These are phyloP conservation scores for Eupristina koningsbergeri DNA, from an alignment of 1,140 invertebrate species.

Conservation along the genomic window DNA sequence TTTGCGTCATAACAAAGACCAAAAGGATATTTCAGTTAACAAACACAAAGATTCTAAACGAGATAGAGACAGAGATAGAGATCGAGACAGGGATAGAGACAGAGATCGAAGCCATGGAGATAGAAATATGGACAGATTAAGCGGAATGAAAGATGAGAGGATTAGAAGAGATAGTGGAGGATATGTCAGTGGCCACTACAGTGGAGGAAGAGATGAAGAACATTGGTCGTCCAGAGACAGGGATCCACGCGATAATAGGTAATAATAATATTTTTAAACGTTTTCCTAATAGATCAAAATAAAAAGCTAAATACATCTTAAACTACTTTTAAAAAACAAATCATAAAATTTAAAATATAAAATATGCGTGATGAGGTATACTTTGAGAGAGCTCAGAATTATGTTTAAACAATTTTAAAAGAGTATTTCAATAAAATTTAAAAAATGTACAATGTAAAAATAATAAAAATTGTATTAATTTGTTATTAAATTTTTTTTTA, in stretches of 20 bases:
- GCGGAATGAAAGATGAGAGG: slow-evolving; percentile 65
- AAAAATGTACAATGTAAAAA: too few relatives aligned
- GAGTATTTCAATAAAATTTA: too few relatives aligned
- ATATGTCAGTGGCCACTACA: slow-evolving; percentile 66
- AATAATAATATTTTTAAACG: slow-evolving; percentile 20
- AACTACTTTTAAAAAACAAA: too few relatives aligned
- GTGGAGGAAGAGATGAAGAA: slow-evolving; percentile 67
- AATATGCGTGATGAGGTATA: too few relatives aligned
- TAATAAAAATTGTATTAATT: too few relatives aligned
- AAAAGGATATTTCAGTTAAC: slow-evolving; percentile 58
- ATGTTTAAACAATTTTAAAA: too few relatives aligned
- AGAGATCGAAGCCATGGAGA: slow-evolving; percentile 61
- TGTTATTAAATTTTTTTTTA: too few relatives aligned
- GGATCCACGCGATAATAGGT: slow-evolving; percentile 67
- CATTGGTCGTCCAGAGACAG: slow-evolving; percentile 67
- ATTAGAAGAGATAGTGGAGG: slow-evolving; percentile 67
- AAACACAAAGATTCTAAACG: slow-evolving; percentile 65
- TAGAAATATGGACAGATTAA: slow-evolving; percentile 63
- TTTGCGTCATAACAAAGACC: slow-evolving; percentile 64
- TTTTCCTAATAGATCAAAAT: neutral
- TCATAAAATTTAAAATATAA: too few relatives aligned
- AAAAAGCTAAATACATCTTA: neutral
- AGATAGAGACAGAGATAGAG: slow-evolving; percentile 59
- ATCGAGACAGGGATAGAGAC: slow-evolving; percentile 60
- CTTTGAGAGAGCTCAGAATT: too few relatives aligned